Evolutionary conservation across 2,113 vertebrate species (phyloP), one percentile per base, ranked within the genome.

Genomic region (Thomomys bottae): DNA sequence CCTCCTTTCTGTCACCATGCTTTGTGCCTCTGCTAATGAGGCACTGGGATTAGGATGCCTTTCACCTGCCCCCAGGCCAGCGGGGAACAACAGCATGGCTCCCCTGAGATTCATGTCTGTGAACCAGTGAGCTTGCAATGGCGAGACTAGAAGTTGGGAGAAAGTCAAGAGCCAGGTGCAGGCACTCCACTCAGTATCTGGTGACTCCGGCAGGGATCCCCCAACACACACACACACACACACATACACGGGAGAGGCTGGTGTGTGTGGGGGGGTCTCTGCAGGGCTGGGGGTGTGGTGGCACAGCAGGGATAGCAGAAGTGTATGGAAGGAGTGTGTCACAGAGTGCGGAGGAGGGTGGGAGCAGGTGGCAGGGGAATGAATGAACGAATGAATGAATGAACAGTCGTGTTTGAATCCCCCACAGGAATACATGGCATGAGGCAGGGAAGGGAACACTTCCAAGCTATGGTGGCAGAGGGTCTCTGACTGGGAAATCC

Each of bases 11-110:
- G 81, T 87, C 84, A 92, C 4, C 73, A 59, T 0, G 76, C 72
- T 40, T 63, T 20, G 28, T 66, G 82, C 75, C 38, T 90, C 72
- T 90, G 86, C 80, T 94, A 93, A 93, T 38, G 87, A 93, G 73
- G 17, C 12, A 10, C 61, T 36, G 5, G 5, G 42, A 54, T 72
- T 38, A 49, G 63, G 77, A 18, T 0, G 8, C 32, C 66, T 45
- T 23, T 57, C 3, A 24, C 2, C 20, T n/a, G 11, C 15, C 1
- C 24, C 3, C 2, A 5, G 20, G 12, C 54, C 64, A 24, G 38
- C 87, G 30, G 15, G 49, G n/a, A 76, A 21, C 32, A 54, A 32
- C 12, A 1, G 28, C 15, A 0, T 1, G 8, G 12, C 23, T 28
- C 11, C 77, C 68, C 70, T 30, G 30, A 79, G 75, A 57, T 84